Conservation (phyloP, 2,797 vertebrate species). For the Xerus rutilus region DNA sequence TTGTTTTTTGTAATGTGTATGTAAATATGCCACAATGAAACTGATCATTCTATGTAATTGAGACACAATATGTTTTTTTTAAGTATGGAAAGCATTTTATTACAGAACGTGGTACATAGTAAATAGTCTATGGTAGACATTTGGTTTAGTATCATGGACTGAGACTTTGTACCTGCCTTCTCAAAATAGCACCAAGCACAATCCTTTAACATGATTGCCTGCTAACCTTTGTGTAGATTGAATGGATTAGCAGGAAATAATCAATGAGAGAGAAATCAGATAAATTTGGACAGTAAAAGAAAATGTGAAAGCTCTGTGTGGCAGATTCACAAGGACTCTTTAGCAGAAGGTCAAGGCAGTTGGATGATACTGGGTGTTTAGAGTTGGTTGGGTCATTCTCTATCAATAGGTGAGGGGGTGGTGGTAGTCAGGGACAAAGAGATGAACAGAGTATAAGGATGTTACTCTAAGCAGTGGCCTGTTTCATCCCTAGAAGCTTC, state of each 20-base stretch:
- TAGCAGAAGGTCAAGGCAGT: neutral
- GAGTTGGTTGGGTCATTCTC: neutral
- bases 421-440: too few relatives aligned
- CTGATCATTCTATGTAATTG: too few relatives aligned
- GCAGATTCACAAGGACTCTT: neutral
- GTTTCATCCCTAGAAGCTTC: neutral
- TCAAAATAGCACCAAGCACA: neutral
- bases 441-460: neutral
- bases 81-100: neutral
- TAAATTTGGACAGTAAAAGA: neutral
- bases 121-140: neutral
- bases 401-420: too few relatives aligned
- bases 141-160: too few relatives aligned
- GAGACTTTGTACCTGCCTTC: neutral
- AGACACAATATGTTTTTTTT: too few relatives aligned
- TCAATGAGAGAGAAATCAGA: neutral
- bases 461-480: neutral
- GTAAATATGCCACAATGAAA: too few relatives aligned
- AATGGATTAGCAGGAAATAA: conserved; percentile 18
- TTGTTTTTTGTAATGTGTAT: too few relatives aligned
- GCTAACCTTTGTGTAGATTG: neutral
- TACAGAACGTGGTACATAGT: neutral
- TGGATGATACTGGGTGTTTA: too few relatives aligned
- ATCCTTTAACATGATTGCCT: neutral
- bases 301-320: neutral